Evolutionary conservation across 2,888 invertebrate species (phyloP), one percentile per base, ranked within the genome.

Genomic region (Plebejus anna): DNA sequence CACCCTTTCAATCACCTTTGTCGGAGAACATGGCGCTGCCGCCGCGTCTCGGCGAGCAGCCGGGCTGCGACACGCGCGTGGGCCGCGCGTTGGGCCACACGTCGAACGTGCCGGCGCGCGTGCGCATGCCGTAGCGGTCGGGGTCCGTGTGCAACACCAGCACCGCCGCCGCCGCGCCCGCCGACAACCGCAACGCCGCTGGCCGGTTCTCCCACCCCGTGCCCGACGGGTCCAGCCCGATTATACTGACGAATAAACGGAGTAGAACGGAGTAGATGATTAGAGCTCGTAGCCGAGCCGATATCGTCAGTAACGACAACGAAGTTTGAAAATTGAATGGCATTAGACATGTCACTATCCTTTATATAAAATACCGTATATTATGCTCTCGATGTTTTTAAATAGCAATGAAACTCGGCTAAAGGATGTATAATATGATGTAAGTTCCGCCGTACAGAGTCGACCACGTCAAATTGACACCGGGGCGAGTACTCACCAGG

Each of bases 11-110:
- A 51, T 70, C 81, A 91, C 92, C 92, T 83, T 87, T 86, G 6
- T 79, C 78, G 7, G 90, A 85, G 81, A 92, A 90, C 73, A 83
- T 83, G 0, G 83, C 80, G 1, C 82, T 76, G 1, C 83, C 80
- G 1, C 82, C 76, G 1, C 83, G 80, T 61, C 80, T 75, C 6
- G 32, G 77, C 1, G 81, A 79, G 76, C 93, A 93, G 0, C 93
- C 92, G 11, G 93, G 92, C 80, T 93, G 93, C 2, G 81, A 75
- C 0, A 90, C 86, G 1, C 81, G 78, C 0, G 89, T 89, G 3
- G 80, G 2, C n/a, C 59, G 87, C 77, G 82, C 91, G 81, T 93
- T 93, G 1, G 92, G 90, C 93, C 93, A 93, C 79, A 90, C 92
- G 80, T 93, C 92, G 1, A 91, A 88, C 1, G 88, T 86, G 0